These are phyloP conservation scores for Drosophila mercatorum DNA, from an alignment of 2,888 invertebrate species.

Conservation along the genomic window DNA sequence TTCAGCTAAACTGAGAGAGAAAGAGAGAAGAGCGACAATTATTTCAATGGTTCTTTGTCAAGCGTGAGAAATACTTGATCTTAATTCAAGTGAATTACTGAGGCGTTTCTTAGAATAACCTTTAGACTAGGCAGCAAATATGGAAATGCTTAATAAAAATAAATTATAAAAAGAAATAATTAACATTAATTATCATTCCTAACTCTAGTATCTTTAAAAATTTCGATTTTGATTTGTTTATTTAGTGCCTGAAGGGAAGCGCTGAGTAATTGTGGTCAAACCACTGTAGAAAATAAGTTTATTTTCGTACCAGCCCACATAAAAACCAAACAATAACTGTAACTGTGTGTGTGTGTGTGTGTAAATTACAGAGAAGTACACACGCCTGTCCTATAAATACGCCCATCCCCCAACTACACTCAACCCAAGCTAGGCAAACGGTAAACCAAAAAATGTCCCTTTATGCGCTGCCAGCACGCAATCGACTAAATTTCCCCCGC, in stretches of 20 bases:
- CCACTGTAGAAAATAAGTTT: constrained; percentile 22
- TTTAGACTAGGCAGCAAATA: too few species aligned
- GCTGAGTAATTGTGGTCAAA: constrained; percentile 3
- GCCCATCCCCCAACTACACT: background rate
- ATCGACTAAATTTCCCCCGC: constrained; percentile 10
- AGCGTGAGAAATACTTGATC: background rate
- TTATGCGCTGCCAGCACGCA: constrained; percentile 57
- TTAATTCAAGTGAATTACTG: background rate
- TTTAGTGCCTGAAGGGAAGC: background rate
- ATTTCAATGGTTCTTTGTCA: background rate
- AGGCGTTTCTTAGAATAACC: background rate
- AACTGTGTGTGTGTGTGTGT: constrained; percentile 2
- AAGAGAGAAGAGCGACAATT: background rate
- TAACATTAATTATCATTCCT: too few species aligned
- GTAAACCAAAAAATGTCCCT: constrained; percentile 40
- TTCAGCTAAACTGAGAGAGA: background rate
- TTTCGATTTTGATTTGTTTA: background rate
- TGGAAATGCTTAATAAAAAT: background rate
- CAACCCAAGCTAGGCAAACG: constrained; percentile 13
- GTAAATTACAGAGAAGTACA: constrained; percentile 10
- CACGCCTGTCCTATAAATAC: background rate
- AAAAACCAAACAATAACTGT: constrained; percentile 19
- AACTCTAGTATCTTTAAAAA: too few species aligned
- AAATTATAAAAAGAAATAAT: too few species aligned
- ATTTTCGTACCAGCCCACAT: constrained; percentile 18